Conservation (phyloP, 2,113 vertebrate species). For the Phylloscopus trochilus region DNA sequence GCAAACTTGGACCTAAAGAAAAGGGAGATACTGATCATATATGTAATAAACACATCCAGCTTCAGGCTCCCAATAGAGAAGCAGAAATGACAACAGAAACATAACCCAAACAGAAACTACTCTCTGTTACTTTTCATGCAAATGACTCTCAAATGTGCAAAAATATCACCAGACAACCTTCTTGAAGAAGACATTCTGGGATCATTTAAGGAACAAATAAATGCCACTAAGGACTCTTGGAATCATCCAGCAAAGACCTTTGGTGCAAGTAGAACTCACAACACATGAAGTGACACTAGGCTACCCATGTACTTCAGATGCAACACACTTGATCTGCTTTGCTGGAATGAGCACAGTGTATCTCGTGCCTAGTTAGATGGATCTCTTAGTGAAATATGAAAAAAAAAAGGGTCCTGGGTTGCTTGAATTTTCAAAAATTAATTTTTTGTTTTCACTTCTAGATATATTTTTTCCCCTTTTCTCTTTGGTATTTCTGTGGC, state of each 20-base stretch:
- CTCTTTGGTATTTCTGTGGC: background rate
- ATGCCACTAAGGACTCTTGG: background rate
- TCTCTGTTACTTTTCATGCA: background rate
- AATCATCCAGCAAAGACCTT: background rate
- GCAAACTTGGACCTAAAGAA: slow-evolving; percentile 20
- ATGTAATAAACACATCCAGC: background rate
- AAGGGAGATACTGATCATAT: background rate
- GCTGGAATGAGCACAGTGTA: background rate
- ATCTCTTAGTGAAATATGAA: background rate
- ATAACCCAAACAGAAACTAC: background rate
- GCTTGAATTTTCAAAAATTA: background rate
- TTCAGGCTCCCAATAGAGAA: background rate
- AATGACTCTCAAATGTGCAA: background rate
- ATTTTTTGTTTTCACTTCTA: background rate
- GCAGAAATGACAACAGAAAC: background rate
- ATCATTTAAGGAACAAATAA: slow-evolving; percentile 55
- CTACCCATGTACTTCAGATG: background rate
- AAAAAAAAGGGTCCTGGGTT: background rate
- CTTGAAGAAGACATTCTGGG: background rate
- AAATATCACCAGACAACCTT: slow-evolving; percentile 34
- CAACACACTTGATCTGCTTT: background rate
- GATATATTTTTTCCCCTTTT: rapidly evolving
- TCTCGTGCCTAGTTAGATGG: background rate
- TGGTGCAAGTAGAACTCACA: background rate
- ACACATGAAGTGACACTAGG: background rate